Evolutionary conservation across 1,140 invertebrate genomes (phyloP), one percentile per base, ranked within the genome.

Genomic region (Magallana ariakensis): DNA sequence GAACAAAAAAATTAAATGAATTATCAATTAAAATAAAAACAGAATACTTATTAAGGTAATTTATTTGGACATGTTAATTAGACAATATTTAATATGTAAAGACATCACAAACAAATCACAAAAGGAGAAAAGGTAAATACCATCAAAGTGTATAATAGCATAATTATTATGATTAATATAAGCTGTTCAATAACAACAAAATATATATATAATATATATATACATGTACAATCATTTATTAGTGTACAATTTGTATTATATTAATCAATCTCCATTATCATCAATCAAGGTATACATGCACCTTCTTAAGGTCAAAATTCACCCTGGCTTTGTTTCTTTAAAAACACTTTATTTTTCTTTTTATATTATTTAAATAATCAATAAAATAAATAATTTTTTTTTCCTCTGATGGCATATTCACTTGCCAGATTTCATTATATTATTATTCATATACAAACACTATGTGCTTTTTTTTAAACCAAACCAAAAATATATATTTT

Each of bases 11-110:
- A n/a, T n/a, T n/a, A n/a, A n/a, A n/a, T n/a, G n/a, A 33, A 33
- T 33, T 33, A 33, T 4, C 33, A 33, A 33, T 33, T 3, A 3
- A 33, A 0, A 33, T 33, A 33, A 33, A 0, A 46, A 3, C 33
- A 46, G 33, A 46, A 46, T 46, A 46, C 33, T 46, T 46, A 46
- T 46, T 46, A 46, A 75, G 66, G 66, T 75, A 33, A 13, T 75
- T 75, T 75, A 75, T 75, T 75, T 75, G 10, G 66, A 75, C 66
- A 75, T 75, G 66, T 75, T 75, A 75, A 75, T 75, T 75, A 46
- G 66, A 75, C 66, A 75, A 75, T 26, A 75, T 75, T 26, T 26
- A 75, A 75, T 46, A 75, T 75, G 66, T 75, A 75, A 75, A 75
- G 22, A 75, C 66, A 75, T 75, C 66, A 75, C 66, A 75, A 75